A percentile compares a stretch with the other conserved stretches of the same genome.
Conservation (phyloP, 2,113 vertebrate species). For the Tretioscincus oriximinensis region DNA sequence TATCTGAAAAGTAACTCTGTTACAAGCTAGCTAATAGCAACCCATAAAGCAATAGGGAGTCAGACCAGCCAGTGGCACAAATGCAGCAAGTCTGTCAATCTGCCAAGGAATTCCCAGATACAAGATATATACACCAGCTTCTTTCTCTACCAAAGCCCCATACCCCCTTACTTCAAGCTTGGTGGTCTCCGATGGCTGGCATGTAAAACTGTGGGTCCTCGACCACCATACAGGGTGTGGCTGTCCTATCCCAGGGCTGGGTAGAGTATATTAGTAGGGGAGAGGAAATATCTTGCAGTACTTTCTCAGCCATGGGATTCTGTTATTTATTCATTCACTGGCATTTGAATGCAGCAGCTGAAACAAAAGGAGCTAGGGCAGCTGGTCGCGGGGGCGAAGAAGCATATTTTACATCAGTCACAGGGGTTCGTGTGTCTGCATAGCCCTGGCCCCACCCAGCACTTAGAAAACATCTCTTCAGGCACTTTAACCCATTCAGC, state of each 20-base stretch:
- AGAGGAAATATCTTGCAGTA: not conserved
- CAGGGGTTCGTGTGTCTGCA: constrained; percentile 17
- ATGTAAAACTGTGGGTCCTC: not conserved
- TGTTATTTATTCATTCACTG: constrained; percentile 31
- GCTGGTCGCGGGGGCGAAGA: constrained; percentile 26
- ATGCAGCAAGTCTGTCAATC: not conserved
- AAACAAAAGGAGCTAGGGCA: constrained; percentile 29
- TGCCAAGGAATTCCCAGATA: not conserved
- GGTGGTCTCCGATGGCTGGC: not conserved
- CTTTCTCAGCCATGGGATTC: constrained; percentile 18
- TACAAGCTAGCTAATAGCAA: not conserved
- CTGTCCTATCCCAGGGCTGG: not conserved
- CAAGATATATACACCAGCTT: not conserved
- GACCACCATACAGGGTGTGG: not conserved
- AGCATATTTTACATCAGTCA: constrained; percentile 29
- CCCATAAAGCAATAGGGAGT: not conserved
- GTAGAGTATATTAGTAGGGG: not conserved
- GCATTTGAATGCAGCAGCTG: constrained; percentile 34
- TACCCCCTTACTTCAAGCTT: constrained; percentile 2
- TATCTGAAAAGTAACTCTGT: not conserved
- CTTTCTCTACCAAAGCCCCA: not conserved
- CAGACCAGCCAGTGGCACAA: not conserved
- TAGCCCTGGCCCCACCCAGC: constrained; percentile 19
- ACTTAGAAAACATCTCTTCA: not conserved
- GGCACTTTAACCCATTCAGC: constrained; percentile 12